Conservation (phyloP, 2,888 invertebrate genomes). For the Copidosoma aretas region DNA sequence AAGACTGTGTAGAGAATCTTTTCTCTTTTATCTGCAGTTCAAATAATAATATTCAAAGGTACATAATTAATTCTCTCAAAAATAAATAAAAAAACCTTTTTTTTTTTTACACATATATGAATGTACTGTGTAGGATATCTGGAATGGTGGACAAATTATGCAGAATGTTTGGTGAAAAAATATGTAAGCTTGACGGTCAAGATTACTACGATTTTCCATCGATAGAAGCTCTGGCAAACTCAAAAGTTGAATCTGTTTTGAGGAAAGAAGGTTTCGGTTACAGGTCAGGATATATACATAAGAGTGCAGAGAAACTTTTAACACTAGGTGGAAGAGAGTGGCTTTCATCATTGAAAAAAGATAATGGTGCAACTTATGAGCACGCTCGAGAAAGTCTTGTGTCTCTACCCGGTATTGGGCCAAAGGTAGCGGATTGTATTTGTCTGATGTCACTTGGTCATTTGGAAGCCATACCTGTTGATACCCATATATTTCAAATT, state of each 20-base stretch:
- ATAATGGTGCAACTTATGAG: conserved; percentile 71
- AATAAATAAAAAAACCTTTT: neutral
- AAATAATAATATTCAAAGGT: conserved; percentile 93
- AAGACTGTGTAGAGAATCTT: conserved; percentile 91
- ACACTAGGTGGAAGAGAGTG: conserved; percentile 75
- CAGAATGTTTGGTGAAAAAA: conserved; percentile 77
- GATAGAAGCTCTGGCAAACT: conserved; percentile 68
- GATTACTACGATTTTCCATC: conserved; percentile 82
- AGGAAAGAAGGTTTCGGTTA: conserved; percentile 83
- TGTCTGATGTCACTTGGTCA: conserved; percentile 95
- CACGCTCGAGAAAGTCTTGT: conserved; percentile 78
- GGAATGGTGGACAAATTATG: conserved; percentile 91
- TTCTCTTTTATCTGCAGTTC: conserved; percentile 97
- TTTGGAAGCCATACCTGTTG: conserved; percentile 87
- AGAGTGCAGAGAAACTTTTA: conserved; percentile 74
- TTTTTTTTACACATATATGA: neutral
- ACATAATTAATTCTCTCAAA: conserved; percentile 41
- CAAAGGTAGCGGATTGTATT: conserved; percentile 97
- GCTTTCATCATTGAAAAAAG: conserved; percentile 70
- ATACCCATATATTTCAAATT: conserved; percentile 95
- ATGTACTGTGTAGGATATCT: conserved; percentile 72
- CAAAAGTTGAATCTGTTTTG: conserved; percentile 74
- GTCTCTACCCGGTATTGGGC: conserved; percentile 87
- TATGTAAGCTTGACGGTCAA: conserved; percentile 71
- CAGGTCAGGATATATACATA: conserved; percentile 84